Base-by-base conservation (phyloP, 2,113 vertebrate species). In the Ophiodon elongatus region DNA sequence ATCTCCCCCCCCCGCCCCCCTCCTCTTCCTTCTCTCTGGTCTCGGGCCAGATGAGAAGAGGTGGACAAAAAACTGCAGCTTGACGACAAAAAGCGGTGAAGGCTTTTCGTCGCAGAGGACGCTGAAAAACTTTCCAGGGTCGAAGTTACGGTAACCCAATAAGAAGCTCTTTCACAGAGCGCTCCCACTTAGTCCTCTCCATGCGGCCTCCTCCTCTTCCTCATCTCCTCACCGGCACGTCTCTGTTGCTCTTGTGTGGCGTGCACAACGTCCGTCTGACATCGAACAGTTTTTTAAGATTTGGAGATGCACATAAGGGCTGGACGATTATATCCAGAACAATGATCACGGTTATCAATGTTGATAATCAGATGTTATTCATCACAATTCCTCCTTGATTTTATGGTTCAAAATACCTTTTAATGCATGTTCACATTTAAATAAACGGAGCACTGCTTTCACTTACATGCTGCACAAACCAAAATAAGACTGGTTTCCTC, bases 41-140 rank as follows among this genome's bases (percentile, higher is more conserved):
- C 81, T 57, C 68, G 2, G 95, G 94, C 92, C 92, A 96, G 95
- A 85, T 25, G 67, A 73, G 35, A 4, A 45, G 50, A 84, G 31
- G 72, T 47, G 37, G 21, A 29, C 56, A 29, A 29, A 5, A 59
- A 15, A 29, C 54, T 29, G 25, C 11, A 57, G 87, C 82, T 96
- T 92, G 95, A 96, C 88, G 96, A 97, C 91, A 94, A 74, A 95
- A 96, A 95, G 96, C 96, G 88, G 89, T 94, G 93, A 96, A 96
- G 93, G 96, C 96, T 95, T 97, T 95, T 57, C 4, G 96, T 97
- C 80, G 94, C 95, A 33, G 94, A 97, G 93, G 96, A 97, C 92
- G 94, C 96, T 90, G 94, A 96, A 91, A 97, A 96, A 94, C 95
- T 97, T 95, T 85, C 94, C 94, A 94, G 94, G 94, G 95, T 94